Conservation (phyloP, 37 sponge, comb jelly and placozoan genomes). For the Geodia barretti region DNA sequence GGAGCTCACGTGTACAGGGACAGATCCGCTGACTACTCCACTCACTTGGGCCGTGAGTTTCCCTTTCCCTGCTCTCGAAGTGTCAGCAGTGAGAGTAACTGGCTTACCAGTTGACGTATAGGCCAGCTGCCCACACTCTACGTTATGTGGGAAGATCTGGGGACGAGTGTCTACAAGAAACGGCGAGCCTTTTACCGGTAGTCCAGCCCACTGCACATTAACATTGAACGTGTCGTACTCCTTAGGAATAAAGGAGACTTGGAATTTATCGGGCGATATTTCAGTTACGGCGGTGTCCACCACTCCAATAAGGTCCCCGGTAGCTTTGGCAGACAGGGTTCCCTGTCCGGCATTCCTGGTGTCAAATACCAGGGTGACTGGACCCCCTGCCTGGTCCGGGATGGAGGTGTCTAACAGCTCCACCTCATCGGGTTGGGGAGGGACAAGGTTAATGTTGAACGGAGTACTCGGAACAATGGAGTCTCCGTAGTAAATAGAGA, state of each 20-base stretch:
- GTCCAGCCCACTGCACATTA: constrained; percentile 38
- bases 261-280: constrained; percentile 7
- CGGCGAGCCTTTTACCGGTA: constrained; percentile 42
- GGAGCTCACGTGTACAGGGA: constrained; percentile 39
- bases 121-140: constrained; percentile 32
- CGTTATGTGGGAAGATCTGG: constrained; percentile 25
- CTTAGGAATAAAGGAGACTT: constrained; percentile 21
- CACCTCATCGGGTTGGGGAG: constrained; percentile 42
- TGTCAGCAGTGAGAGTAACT: constrained; percentile 40
- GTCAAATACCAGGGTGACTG: constrained; percentile 40
- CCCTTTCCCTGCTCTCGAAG: constrained; percentile 59
- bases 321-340: constrained; percentile 24
- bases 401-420: constrained; percentile 9
- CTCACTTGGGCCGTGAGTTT: constrained; percentile 37
- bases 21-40: constrained; percentile 4
- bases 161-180: constrained; percentile 50
- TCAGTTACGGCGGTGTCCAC: constrained; percentile 28
- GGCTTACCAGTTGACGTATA: constrained; percentile 31
- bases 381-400: constrained; percentile 16
- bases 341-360: constrained; percentile 62
- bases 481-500: constrained; percentile 40
- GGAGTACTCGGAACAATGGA: constrained; percentile 60
- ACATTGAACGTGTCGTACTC: constrained; percentile 48
- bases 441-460: constrained; percentile 54
- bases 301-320: constrained; percentile 17